These are phyloP conservation scores for Hemaris fuciformis DNA, from an alignment of 2,888 invertebrate species.

Conservation along the genomic window DNA sequence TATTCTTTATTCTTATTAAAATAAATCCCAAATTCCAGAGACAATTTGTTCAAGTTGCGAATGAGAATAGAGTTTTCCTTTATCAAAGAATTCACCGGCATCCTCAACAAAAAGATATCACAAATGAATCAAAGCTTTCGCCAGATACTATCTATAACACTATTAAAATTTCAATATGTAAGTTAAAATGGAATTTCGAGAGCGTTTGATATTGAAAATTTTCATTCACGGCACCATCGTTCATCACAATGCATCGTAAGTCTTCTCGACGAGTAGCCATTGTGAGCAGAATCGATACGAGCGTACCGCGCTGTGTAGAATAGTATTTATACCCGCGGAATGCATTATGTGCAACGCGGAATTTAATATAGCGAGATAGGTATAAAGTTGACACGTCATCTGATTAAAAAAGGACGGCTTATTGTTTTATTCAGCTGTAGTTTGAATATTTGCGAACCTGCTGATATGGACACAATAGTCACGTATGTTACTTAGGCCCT, in stretches of 20 bases:
- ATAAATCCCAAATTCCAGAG: too few species aligned
- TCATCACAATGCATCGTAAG: slow-evolving; percentile 1
- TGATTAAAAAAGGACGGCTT: too few species aligned
- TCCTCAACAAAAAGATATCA: background rate
- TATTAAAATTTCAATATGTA: background rate
- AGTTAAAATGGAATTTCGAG: background rate
- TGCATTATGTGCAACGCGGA: background rate
- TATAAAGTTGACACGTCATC: too few species aligned
- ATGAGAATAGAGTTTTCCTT: too few species aligned
- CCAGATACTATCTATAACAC: background rate
- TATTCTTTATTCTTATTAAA: too few species aligned
- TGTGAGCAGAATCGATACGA: background rate
- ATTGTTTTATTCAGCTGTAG: too few species aligned
- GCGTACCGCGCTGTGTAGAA: background rate
- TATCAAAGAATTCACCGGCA: too few species aligned
- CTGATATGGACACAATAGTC: too few species aligned
- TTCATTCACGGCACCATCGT: background rate
- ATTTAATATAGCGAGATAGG: background rate
- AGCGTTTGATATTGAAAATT: background rate
- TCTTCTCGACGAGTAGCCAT: background rate
- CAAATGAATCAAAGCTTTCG: background rate
- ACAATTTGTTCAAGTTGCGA: too few species aligned
- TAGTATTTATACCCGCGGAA: background rate
- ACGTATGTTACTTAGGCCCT: too few species aligned
- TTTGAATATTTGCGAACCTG: too few species aligned